Base-by-base conservation (phyloP, 35 echinoderm and acorn worm species). In the Chiridota heheva region DNA sequence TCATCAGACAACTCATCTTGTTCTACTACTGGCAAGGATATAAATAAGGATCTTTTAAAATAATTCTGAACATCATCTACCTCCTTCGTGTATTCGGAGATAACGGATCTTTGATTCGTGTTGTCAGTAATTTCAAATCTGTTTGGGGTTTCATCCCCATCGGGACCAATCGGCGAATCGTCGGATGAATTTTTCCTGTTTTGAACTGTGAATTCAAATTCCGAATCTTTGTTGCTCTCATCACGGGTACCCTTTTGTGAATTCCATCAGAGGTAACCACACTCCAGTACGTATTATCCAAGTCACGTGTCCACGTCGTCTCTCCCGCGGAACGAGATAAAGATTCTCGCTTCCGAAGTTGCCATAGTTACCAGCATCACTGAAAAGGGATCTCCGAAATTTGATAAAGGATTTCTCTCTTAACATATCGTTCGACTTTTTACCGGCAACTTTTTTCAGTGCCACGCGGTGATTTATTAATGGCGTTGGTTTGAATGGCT, bases 401-500 rank as follows among this genome's bases (percentile, higher is more conserved):
- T 28, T 12, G 7, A n/a, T 28, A 12, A 46, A 44, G 22, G 22
- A 7, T 72, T 72, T 72, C 28, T 28, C 36, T 7, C 29, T 46
- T 30, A 72, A 27, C 8, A 72, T n/a, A 6, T 28, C 40, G 24
- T 20, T 45, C 6, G 40, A 44, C 3, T 42, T 42, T 28, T 44
- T 30, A 20, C 49, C 17, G 36, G 69, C 49, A 29, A 72, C 49
- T 4, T 2, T 20, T 7, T n/a, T 22, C 3, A 46, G 69, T 4
- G 36, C 69, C 7, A 28, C 49, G 15, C 20, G 40, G 15, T 40
- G 22, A 17, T 72, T n/a, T n/a, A n/a, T 28, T 30, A 72, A 12
- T 4, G 40, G n/a, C 17, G 69, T 72, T 1, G 69, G 40, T 42
- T 44, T 38, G n/a, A 44, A 35, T 2, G 86, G 78, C 25, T 58